A percentile compares a stretch with the other conserved stretches of the same genome.
phyloP scores from a whole-genome alignment of 2,113 vertebrate genomes.

The Falcunculus frontatus region DNA sequence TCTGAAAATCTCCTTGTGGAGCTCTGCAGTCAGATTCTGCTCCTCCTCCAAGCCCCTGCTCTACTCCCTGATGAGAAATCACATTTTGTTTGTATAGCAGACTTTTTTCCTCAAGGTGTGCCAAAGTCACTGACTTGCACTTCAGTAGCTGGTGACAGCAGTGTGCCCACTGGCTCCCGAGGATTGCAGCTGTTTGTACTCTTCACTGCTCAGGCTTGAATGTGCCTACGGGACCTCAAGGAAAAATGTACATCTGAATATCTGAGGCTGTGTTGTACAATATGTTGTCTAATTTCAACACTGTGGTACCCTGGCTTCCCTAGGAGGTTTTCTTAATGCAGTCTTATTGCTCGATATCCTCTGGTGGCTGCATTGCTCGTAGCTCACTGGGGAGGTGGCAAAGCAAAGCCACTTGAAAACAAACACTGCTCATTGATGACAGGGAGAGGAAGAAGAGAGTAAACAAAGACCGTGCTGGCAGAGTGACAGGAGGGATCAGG shows the following conservation, averaged over 20 bases:
- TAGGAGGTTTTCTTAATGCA: slow-evolving; percentile 13
- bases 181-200: slow-evolving; percentile 35
- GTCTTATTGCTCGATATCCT: not conserved
- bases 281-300: slow-evolving; percentile 41
- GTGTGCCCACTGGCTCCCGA: not conserved
- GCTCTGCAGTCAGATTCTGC: not conserved
- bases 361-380: not conserved
- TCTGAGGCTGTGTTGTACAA: slow-evolving; percentile 23
- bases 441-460: not conserved
- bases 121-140: not conserved
- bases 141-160: slow-evolving; percentile 36
- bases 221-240: not conserved
- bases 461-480: not conserved
- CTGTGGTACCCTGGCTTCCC: not conserved
- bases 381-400: not conserved
- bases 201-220: not conserved
- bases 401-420: not conserved
- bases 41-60: not conserved
- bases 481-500: not conserved
- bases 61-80: not conserved
- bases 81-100: not conserved
- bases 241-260: slow-evolving; percentile 18
- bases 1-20: not conserved
- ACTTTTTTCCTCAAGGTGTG: not conserved
- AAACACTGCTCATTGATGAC: not conserved